Conservation (phyloP, 2,797 vertebrate species). For the Esox lucius region DNA sequence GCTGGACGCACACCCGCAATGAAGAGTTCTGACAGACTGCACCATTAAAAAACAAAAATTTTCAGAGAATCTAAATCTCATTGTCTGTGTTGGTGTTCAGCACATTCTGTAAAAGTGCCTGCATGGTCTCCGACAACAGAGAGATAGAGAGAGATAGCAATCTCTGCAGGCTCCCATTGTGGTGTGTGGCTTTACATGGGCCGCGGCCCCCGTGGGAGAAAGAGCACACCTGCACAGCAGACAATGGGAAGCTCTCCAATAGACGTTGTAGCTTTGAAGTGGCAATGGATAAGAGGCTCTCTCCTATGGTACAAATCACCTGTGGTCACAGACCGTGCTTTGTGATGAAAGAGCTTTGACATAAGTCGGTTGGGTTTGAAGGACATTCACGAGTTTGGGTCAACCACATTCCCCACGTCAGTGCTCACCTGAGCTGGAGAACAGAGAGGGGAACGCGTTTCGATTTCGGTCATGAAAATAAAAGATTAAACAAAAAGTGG, state of each 20-base stretch:
- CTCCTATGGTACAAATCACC: conserved; percentile 1
- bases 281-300: conserved; percentile 56
- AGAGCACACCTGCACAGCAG: conserved; percentile 72
- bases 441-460: background rate
- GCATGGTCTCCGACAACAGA: conserved; percentile 27
- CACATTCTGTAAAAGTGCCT: conserved; percentile 35
- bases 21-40: background rate
- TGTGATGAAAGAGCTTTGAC: conserved; percentile 56
- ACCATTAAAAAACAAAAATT: background rate
- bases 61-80: background rate
- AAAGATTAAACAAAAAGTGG: background rate
- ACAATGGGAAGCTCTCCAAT: conserved; percentile 63
- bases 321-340: conserved; percentile 52
- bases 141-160: conserved; percentile 61
- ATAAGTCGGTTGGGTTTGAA: conserved; percentile 49
- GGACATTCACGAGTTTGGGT: conserved; percentile 55
- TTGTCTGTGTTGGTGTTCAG: background rate
- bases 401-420: conserved; percentile 57
- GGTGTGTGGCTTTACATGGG: conserved; percentile 42
- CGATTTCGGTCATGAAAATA: no score
- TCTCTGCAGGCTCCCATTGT: conserved; percentile 52
- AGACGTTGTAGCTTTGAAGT: conserved; percentile 72
- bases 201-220: conserved; percentile 52
- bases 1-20: background rate
- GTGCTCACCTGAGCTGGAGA: conserved; percentile 25